Evolutionary conservation across 2,888 invertebrate genomes (phyloP).

Genomic region (Tupiocoris notatus): DNA sequence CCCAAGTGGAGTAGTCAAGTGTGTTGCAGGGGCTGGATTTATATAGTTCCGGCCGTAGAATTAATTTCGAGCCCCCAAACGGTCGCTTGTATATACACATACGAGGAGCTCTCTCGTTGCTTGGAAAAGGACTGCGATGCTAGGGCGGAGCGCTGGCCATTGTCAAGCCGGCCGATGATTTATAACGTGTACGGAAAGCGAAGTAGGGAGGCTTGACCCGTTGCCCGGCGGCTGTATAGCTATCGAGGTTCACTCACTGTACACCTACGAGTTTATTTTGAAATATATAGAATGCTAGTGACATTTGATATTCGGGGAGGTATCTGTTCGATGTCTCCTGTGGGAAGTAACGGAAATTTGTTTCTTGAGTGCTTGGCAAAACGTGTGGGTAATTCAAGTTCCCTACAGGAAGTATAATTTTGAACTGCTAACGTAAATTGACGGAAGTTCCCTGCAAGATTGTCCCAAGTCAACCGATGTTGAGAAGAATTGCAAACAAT

Average conservation of each 20-base stretch:
- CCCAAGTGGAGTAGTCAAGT: background rate
- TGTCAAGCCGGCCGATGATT: background rate
- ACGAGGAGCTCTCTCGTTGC: background rate
- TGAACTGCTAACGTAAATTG: too few relatives aligned
- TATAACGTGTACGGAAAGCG: background rate
- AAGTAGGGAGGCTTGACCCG: too few relatives aligned
- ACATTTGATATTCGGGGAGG: background rate
- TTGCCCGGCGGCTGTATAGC: too few relatives aligned
- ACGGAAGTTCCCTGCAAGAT: too few relatives aligned
- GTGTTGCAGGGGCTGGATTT: background rate
- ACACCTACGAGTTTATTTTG: background rate
- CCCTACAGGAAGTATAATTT: too few relatives aligned
- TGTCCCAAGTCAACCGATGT: too few relatives aligned
- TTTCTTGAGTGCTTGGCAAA: too few relatives aligned
- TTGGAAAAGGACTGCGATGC: background rate
- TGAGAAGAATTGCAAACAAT: too few relatives aligned
- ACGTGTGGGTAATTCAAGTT: too few relatives aligned
- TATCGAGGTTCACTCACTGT: background rate
- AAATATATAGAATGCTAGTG: background rate
- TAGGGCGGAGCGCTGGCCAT: background rate
- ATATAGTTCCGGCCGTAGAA: background rate
- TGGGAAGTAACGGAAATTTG: background rate
- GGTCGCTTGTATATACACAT: background rate
- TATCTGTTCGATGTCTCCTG: background rate
- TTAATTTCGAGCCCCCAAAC: background rate